Conservation (phyloP, 2,113 vertebrate species). For the Etheostoma cragini region DNA sequence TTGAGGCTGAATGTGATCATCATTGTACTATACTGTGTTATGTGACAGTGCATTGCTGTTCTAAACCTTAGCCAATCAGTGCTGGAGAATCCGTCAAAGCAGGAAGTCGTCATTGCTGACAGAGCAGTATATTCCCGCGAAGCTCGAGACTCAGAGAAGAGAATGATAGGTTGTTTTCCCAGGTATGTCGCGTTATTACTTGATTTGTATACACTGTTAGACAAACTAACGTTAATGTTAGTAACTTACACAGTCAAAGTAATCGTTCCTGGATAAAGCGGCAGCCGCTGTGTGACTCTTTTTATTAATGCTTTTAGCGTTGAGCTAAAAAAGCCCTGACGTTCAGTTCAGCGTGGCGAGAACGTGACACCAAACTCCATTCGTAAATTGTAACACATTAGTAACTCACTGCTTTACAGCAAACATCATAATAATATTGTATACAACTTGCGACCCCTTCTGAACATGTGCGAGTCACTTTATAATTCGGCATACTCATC, state of each 20-base stretch:
- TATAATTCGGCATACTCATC: slow-evolving; percentile 19
- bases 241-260: rapidly evolving
- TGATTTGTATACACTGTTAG: rapidly evolving
- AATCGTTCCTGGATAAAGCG: too few relatives aligned
- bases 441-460: rapidly evolving
- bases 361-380: background rate
- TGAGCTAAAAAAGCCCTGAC: background rate
- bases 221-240: background rate
- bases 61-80: slow-evolving; percentile 57
- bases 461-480: background rate
- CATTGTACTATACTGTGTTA: too few relatives aligned
- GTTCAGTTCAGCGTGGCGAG: background rate
- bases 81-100: background rate
- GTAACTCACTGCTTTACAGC: rapidly evolving
- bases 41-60: background rate
- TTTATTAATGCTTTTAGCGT: too few relatives aligned
- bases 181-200: background rate
- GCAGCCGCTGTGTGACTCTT: too few relatives aligned
- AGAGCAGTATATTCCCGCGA: slow-evolving; percentile 60
- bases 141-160: background rate
- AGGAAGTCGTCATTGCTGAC: slow-evolving; percentile 64
- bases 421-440: rapidly evolving
- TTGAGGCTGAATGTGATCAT: too few relatives aligned
- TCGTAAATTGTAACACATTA: background rate
- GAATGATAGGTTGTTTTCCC: rapidly evolving